Evolutionary conservation across 2,797 vertebrate species (phyloP).

Genomic region (Notamacropus eugenii): DNA sequence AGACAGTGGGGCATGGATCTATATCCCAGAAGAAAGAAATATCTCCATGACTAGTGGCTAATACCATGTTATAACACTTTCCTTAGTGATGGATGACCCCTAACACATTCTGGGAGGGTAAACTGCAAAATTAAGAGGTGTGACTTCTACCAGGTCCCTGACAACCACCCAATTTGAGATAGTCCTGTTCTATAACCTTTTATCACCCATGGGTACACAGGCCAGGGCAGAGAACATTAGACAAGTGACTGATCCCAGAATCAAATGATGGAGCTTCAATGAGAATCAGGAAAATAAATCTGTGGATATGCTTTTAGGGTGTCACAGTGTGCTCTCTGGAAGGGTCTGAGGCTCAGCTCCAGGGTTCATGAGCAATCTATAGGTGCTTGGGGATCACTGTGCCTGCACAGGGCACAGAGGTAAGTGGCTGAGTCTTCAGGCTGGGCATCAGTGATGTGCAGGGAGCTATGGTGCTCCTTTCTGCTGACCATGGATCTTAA

Average conservation of each 20-base stretch:
- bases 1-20: neutral
- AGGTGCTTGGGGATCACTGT: neutral
- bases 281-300: neutral
- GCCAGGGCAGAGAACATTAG: too few relatives aligned
- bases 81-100: too few relatives aligned
- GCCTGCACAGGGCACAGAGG: conserved; percentile 26
- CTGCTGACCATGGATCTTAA: neutral
- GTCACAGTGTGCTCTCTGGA: neutral
- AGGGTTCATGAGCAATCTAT: neutral
- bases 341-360: neutral
- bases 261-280: neutral
- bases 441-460: conserved; percentile 9
- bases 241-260: too few relatives aligned
- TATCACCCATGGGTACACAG: too few relatives aligned
- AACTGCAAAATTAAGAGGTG: too few relatives aligned
- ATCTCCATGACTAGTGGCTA: too few relatives aligned
- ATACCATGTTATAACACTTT: too few relatives aligned
- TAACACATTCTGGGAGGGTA: too few relatives aligned
- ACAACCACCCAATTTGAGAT: too few relatives aligned
- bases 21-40: too few relatives aligned
- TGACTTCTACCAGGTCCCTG: too few relatives aligned
- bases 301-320: neutral
- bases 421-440: conserved; percentile 35
- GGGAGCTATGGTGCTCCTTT: neutral
- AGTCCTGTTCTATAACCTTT: too few relatives aligned